These are phyloP conservation scores for Hydrotaea cyrtoneurina DNA, from an alignment of 2,888 invertebrate species.

Conservation along the genomic window DNA sequence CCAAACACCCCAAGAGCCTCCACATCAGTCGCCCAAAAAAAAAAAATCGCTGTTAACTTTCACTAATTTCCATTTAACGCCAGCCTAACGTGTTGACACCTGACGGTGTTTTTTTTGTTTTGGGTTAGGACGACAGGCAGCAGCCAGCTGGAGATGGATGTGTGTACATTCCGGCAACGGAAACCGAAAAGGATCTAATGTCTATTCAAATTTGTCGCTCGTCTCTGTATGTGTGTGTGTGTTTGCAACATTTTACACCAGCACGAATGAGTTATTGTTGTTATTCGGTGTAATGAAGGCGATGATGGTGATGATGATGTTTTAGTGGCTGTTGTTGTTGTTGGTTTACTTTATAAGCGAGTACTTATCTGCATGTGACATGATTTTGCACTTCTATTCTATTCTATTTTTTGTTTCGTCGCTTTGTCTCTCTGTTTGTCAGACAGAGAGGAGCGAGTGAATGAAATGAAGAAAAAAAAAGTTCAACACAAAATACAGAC, in stretches of 20 bases:
- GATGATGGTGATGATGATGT: neutral
- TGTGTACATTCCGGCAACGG: neutral
- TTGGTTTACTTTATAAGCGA: neutral
- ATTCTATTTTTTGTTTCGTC: neutral
- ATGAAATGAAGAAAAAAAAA: neutral
- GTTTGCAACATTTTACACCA: constrained; percentile 24
- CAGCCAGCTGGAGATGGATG: no score
- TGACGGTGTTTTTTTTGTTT: constrained; percentile 6
- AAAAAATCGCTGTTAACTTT: neutral
- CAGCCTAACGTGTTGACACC: constrained; percentile 54
- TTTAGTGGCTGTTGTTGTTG: neutral
- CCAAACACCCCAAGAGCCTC: neutral
- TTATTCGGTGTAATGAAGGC: neutral
- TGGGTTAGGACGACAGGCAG: no score
- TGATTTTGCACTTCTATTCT: constrained; percentile 50
- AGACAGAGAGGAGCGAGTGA: neutral
- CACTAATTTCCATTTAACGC: neutral
- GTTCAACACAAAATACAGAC: neutral
- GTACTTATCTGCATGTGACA: constrained; percentile 42
- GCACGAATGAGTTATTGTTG: neutral
- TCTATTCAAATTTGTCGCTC: neutral
- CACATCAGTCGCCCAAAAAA: neutral
- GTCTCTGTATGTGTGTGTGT: neutral
- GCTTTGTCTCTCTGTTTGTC: neutral
- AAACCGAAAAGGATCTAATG: neutral